Evolutionary conservation across 2,888 invertebrate genomes (phyloP).

Genomic region (Watsonalla binaria): DNA sequence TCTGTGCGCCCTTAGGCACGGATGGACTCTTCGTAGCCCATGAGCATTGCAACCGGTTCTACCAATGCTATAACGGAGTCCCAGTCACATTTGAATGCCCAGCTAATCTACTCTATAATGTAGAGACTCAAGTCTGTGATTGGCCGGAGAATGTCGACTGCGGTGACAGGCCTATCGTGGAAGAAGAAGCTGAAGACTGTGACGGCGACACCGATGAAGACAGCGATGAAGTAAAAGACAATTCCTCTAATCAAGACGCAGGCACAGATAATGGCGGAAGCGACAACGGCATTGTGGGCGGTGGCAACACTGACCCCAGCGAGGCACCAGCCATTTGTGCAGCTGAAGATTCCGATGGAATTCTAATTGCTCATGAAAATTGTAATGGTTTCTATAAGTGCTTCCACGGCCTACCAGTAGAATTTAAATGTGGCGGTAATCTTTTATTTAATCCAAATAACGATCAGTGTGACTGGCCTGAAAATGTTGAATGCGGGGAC

Average conservation of each 20-base stretch:
- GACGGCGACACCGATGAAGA: neutral
- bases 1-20: neutral
- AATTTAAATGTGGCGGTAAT: conserved; percentile 72
- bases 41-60: conserved; percentile 34
- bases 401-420: conserved; percentile 74
- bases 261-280: neutral
- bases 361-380: conserved; percentile 15
- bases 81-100: conserved; percentile 25
- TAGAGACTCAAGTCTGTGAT: conserved; percentile 24
- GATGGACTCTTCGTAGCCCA: conserved; percentile 23
- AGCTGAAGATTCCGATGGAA: neutral
- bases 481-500: conserved; percentile 75
- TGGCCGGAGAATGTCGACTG: conserved; percentile 35
- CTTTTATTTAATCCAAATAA: conserved; percentile 69
- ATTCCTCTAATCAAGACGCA: neutral
- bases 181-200: conserved; percentile 9
- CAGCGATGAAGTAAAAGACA: neutral
- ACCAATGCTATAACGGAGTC: conserved; percentile 26
- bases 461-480: conserved; percentile 74
- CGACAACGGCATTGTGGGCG: neutral
- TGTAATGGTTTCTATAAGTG: conserved; percentile 64
- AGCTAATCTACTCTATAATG: conserved; percentile 24
- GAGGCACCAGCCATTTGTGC: neutral
- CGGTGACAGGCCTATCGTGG: conserved; percentile 22
- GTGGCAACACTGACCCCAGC: neutral